Percentiles rank a stretch among this genome's conserved stretches.
Evolutionary conservation across 2,113 vertebrate genomes (phyloP).

Genomic region (Dicaeum eximium): DNA sequence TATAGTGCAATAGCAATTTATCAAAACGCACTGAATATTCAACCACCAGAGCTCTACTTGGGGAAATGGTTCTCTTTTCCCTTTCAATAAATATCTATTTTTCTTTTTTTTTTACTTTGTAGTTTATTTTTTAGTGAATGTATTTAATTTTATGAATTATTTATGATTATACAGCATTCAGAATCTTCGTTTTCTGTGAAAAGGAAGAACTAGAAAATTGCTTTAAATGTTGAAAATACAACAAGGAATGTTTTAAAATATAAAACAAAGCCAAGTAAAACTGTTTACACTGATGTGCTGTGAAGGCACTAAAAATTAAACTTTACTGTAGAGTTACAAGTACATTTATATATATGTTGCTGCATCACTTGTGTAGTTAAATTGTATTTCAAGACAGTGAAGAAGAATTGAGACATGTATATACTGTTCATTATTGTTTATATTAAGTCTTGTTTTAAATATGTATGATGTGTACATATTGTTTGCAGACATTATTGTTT

Average conservation of each 20-base stretch:
- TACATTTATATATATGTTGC: conserved; percentile 90
- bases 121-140: conserved; percentile 99
- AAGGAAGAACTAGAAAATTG: conserved; percentile 99
- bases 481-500: conserved; percentile 99
- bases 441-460: conserved; percentile 99
- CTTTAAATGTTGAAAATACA: conserved; percentile 95
- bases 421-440: conserved; percentile 99
- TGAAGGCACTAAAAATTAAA: conserved; percentile 87
- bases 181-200: conserved; percentile 99
- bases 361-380: conserved; percentile 85
- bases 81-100: conserved; percentile 95
- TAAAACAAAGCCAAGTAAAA: conserved; percentile 99
- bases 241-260: conserved; percentile 98
- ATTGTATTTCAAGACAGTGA: conserved; percentile 83
- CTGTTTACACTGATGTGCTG: conserved; percentile 99
- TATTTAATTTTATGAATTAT: conserved; percentile 99
- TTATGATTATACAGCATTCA: conserved; percentile 98
- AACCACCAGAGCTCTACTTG: conserved; percentile 93
- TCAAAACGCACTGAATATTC: conserved; percentile 98
- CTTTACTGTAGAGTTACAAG: conserved; percentile 91
- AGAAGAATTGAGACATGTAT: conserved; percentile 89
- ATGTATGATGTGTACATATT: conserved; percentile 99
- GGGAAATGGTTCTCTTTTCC: conserved; percentile 90
- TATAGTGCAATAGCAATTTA: conserved; percentile 97
- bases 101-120: conserved; percentile 94